Evolutionary conservation across 2,113 vertebrate species (phyloP).

Genomic region (Neomonachus schauinslandi): DNA sequence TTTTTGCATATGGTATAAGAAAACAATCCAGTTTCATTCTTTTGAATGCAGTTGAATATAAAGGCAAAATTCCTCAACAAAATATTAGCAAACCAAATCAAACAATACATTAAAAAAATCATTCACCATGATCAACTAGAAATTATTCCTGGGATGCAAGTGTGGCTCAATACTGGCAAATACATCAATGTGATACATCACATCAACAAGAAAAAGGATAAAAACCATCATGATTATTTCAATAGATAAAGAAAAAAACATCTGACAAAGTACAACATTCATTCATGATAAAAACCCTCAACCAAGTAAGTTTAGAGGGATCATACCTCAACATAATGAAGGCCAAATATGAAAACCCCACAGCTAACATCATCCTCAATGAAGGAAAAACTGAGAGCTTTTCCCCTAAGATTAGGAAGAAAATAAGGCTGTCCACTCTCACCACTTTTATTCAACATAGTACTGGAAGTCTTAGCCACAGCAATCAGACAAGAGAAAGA

Average conservation of each 20-base stretch:
- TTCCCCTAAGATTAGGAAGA: no score
- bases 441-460: no score
- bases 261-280: neutral
- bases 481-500: no score
- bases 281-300: neutral
- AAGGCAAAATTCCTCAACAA: neutral
- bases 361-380: no score
- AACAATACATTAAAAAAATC: neutral
- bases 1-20: neutral
- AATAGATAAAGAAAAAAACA: neutral
- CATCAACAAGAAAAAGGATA: neutral
- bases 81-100: neutral
- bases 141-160: neutral
- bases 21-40: neutral
- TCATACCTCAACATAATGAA: no score
- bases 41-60: neutral
- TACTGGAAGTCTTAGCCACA: no score
- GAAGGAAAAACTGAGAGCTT: no score
- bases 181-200: neutral
- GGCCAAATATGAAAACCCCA: no score
- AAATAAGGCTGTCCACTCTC: no score
- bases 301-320: no score
- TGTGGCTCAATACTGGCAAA: neutral
- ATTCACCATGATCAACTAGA: neutral
- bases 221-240: neutral